Evolutionary conservation across 1,140 invertebrate species (phyloP), one percentile per base, ranked within the genome.

Genomic region (Drosophila obscura): DNA sequence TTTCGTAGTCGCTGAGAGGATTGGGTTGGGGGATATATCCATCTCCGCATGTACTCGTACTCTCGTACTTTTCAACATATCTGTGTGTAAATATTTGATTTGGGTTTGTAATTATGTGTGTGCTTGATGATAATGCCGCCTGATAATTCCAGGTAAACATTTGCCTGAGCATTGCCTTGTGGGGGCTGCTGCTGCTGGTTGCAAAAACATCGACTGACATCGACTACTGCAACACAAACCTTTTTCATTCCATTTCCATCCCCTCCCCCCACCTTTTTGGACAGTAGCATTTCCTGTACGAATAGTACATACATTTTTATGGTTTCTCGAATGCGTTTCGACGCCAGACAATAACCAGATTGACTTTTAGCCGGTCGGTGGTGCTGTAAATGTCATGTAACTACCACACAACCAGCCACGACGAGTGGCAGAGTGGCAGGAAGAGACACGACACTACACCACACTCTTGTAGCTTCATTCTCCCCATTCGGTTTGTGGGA

Each of bases 81-180:
- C 81, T 80, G 73, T 64, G 84, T 83, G 84, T 83, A 88, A 88
- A 88, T 81, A 88, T 80, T 83, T 69, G 80, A 71, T 88, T 88
- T 88, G 83, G 61, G 80, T 80, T 89, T 83, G 84, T 88, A 88
- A 88, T 83, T 88, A 88, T 80, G 79, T 85, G 73, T 77, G 71
- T 73, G 66, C 78, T 87, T 66, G 82, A 85, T 77, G 82, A 87
- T 87, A 87, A 87, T 52, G 26, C 26, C 35, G 35, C 26, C 50
- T 19, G 83, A 88, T 87, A 88, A 87, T 88, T 64, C 79, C 63
- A 77, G 76, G 83, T 80, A 87, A 87, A 87, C 79, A 87, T 65
- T 69, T 77, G 57, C 55, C 66, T 62, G 59, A 50, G 73, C 60
- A 26, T 39, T 56, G 73, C 43, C 44, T 59, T 24, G 69, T 69